Percentiles rank a stretch among this genome's conserved stretches.
These are phyloP conservation scores for Phortica magna DNA, from an alignment of 2,888 invertebrate genomes.

Conservation along the genomic window DNA sequence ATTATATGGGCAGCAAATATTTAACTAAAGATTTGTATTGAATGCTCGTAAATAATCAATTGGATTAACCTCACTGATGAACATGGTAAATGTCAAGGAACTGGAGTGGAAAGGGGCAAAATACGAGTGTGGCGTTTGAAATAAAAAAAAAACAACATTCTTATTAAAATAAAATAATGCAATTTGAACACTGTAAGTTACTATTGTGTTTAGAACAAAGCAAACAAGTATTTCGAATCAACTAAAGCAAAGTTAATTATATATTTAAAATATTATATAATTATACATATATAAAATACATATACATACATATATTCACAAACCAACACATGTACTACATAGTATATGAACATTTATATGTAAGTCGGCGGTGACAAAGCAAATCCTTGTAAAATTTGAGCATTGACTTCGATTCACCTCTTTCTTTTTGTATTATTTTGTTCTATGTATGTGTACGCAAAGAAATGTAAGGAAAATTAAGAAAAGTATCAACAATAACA, in stretches of 20 bases:
- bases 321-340: not conserved
- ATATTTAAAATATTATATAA: slow-evolving; percentile 16
- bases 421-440: not conserved
- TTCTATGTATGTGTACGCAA: not conserved
- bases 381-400: slow-evolving; percentile 6
- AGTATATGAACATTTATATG: slow-evolving; percentile 34
- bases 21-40: too few species aligned
- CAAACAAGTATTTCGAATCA: slow-evolving; percentile 6
- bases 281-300: slow-evolving; percentile 36
- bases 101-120: not conserved
- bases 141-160: not conserved
- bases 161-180: not conserved
- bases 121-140: not conserved
- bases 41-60: too few species aligned
- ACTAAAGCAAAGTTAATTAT: slow-evolving; percentile 11
- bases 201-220: slow-evolving; percentile 13
- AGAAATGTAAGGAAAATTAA: slow-evolving; percentile 39
- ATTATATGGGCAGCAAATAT: too few species aligned
- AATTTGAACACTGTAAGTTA: slow-evolving; percentile 13
- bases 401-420: not conserved
- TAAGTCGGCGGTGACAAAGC: slow-evolving; percentile 17
- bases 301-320: slow-evolving; percentile 18
- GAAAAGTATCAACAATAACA: slow-evolving; percentile 35
- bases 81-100: not conserved
- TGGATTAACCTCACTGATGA: not conserved